A percentile compares a stretch with the other conserved stretches of the same genome.
Conservation (phyloP, 2,113 vertebrate species). For the Tupaia chinensis region DNA sequence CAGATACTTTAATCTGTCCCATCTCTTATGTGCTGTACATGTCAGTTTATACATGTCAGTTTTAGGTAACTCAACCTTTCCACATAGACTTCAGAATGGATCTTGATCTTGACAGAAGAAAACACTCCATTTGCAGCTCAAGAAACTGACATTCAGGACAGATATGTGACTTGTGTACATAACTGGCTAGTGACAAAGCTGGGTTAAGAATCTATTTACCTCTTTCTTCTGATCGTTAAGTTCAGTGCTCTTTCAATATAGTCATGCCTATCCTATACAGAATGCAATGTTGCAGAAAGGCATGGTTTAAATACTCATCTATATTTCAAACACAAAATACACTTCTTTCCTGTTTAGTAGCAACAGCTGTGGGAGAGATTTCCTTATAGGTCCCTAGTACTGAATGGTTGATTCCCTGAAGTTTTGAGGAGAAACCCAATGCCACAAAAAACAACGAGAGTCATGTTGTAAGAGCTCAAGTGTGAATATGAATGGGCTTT, state of each 20-base stretch:
- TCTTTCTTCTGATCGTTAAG: not conserved
- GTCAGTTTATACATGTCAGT: not conserved
- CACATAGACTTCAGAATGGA: not conserved
- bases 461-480: not conserved
- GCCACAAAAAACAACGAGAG: slow-evolving; percentile 6
- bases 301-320: not conserved
- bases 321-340: slow-evolving; percentile 24
- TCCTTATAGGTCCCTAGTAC: not conserved
- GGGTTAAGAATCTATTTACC: not conserved
- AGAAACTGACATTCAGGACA: not conserved
- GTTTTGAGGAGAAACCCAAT: not conserved
- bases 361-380: not conserved
- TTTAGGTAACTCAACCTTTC: not conserved
- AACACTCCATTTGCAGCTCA: not conserved
- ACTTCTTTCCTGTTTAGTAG: not conserved
- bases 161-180: not conserved
- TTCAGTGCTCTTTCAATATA: not conserved
- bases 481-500: not conserved
- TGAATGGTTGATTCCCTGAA: not conserved
- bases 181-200: not conserved
- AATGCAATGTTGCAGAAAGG: not conserved
- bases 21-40: not conserved
- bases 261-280: not conserved
- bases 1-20: not conserved
- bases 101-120: not conserved